Conservation (phyloP, 1,140 invertebrate species). For the Hylaeus anthracinus region DNA sequence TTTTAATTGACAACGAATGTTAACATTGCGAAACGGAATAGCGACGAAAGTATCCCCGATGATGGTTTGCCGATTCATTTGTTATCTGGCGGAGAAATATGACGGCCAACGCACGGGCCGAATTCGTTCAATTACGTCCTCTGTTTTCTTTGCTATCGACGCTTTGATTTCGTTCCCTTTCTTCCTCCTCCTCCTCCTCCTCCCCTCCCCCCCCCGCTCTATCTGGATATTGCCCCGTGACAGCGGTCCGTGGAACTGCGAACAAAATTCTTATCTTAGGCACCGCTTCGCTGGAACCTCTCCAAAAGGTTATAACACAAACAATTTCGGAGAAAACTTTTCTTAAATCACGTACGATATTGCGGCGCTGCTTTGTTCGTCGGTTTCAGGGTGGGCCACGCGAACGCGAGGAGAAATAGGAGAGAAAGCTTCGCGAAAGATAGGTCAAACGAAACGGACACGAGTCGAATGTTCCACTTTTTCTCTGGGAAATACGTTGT, state of each 20-base stretch:
- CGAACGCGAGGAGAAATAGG: background rate
- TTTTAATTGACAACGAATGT: background rate
- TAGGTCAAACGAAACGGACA: conserved; percentile 43
- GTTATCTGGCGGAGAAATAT: conserved; percentile 4
- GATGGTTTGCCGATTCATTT: conserved; percentile 9
- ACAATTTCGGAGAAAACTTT: conserved; percentile 60
- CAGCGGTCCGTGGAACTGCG: conserved; percentile 37
- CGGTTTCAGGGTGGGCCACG: conserved; percentile 10
- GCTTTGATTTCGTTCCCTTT: conserved; percentile 49
- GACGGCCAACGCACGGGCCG: background rate
- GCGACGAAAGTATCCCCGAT: background rate
- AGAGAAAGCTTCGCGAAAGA: background rate
- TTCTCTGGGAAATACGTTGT: conserved; percentile 22
- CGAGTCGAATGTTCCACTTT: conserved; percentile 20
- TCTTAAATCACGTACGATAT: conserved; percentile 67
- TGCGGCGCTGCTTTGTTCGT: conserved; percentile 42
- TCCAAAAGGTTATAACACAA: conserved; percentile 60
- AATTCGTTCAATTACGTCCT: conserved; percentile 20
- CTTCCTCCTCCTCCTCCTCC: too few species aligned
- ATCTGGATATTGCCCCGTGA: conserved; percentile 57
- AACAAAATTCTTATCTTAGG: conserved; percentile 61
- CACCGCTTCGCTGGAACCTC: conserved; percentile 46
- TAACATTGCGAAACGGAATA: background rate
- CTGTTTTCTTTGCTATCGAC: conserved; percentile 31
- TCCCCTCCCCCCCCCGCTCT: conserved; percentile 10